Base-by-base conservation (phyloP, 2,113 vertebrate species). In the Empidonax alnorum region DNA sequence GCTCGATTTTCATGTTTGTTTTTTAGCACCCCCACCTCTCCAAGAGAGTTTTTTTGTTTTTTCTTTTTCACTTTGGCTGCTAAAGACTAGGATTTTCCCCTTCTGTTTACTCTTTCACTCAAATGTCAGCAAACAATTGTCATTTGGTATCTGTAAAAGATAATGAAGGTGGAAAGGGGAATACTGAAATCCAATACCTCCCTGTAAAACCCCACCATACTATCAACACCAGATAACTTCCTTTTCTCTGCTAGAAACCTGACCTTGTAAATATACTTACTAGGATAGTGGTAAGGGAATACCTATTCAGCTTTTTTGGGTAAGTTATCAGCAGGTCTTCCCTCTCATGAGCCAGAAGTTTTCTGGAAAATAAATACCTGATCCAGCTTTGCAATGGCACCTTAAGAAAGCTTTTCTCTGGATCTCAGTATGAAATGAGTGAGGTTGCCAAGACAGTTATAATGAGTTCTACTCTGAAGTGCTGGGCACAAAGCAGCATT, bases 111-210 rank as follows among this genome's bases (percentile, higher is more conserved):
- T 72, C 39, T 87, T 81, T 84, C 66, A 61, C 25, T 86, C 52
- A 75, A 95, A 93, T 44, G 28, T 93, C 93, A 96, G 73, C 59
- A 94, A 94, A 89, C 58, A 89, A 92, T 87, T 84, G 73, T 89
- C 90, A 89, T 82, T 92, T 78, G 69, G 61, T 95, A 95, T 95
- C 96, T 94, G 79, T 65, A 39, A 75, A 84, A 95, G 93, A 87
- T 89, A 96, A 93, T 41, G 44, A 73, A 95, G 76, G 76, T 94
- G 65, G 80, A 96, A 90, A 92, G 76, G 37, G 68, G 65, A 90
- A 93, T 56, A 65, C 47, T 84, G 93, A 92, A 94, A 96, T 67
- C 49, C 76, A 95, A 61, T 37, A 89, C 53, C 61, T 81, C 76
- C 37, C 56, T 53, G 35, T 84, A 84, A 94, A 83, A 88, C 61